Base-by-base conservation (phyloP, 2,888 invertebrate species). In the Podotricha telesiphe region DNA sequence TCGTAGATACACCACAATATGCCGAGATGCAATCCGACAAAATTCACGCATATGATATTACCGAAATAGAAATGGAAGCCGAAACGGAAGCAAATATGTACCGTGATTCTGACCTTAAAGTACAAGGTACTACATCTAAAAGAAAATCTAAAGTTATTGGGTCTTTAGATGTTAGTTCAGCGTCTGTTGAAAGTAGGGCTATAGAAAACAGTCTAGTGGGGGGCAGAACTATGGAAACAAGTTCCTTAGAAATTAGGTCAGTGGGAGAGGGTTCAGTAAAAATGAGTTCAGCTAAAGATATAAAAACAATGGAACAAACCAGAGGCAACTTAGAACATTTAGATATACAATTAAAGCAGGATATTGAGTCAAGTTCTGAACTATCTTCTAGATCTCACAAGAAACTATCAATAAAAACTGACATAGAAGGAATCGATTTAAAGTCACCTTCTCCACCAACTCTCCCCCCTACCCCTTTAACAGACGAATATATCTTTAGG, bases 401-500 rank as follows among this genome's bases (percentile, higher is more conserved):
- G 10, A 51, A 63, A 59, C 53, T 56, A 34, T 67, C 65, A 22
- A 45, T 66, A 58, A 48, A 67, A 82, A 67, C 68, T 61, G 5
- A 79, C 73, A 17, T 50, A 22, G 20, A 64, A 22, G 65, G 68
- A 13, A 45, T 56, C n/a, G 22, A 73, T 19, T 48, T 55, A 13
- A 40, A 67, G 34, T 74, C 72, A 42, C 73, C 74, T 0, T 86
- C 85, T 0, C 89, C 91, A 0, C 77, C 85, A 0, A 83, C 82
- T 0, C 75, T 81, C 0, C 91, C 90, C 2, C 87, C 88, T 0
- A 91, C 91, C 1, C 93, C 93, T 15, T 64, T 92, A 50, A 88
- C 86, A 1, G 92, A 93, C 53, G 91, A 91, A 80, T 93, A 93
- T 65, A 75, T 93, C 0, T 93, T 93, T 65, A 85, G 86, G 72